Conservation (phyloP, 2,888 invertebrate species). For the Halictus quadricinctus region DNA sequence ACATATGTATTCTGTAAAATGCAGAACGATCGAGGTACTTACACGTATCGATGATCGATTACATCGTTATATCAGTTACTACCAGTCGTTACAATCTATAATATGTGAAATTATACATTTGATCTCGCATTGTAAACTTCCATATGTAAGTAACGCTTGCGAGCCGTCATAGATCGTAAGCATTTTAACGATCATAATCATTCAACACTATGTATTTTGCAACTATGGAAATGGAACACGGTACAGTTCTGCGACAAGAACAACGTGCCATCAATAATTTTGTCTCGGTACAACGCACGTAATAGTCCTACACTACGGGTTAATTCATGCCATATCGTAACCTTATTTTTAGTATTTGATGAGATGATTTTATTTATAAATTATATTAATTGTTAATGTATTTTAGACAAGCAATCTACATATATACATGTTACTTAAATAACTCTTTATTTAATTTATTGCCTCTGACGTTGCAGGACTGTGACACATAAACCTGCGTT, state of each 20-base stretch:
- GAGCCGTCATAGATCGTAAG: not conserved
- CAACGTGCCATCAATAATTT: constrained; percentile 17
- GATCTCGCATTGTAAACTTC: constrained; percentile 33
- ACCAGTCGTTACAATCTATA: constrained; percentile 10
- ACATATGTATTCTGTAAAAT: constrained; percentile 22
- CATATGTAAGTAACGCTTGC: constrained; percentile 8
- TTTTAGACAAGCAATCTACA: constrained; percentile 35
- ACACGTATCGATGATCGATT: not conserved
- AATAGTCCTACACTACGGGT: constrained; percentile 15
- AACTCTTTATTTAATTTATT: constrained; percentile 60
- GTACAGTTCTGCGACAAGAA: constrained; percentile 20
- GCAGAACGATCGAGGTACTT: not conserved
- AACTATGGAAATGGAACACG: constrained; percentile 17
- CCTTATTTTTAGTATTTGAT: constrained; percentile 33
- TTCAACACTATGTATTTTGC: not conserved
- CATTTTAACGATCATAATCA: constrained; percentile 25
- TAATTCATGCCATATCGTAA: constrained; percentile 14
- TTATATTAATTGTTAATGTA: constrained; percentile 20
- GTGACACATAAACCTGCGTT: constrained; percentile 28
- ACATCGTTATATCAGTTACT: constrained; percentile 4
- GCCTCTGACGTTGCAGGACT: constrained; percentile 30
- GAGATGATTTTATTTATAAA: constrained; percentile 47
- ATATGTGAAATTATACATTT: constrained; percentile 9
- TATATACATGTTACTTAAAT: constrained; percentile 53
- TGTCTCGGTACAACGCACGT: constrained; percentile 21